Conservation (phyloP, 2,797 vertebrate genomes). For the Ciconia nigra region DNA sequence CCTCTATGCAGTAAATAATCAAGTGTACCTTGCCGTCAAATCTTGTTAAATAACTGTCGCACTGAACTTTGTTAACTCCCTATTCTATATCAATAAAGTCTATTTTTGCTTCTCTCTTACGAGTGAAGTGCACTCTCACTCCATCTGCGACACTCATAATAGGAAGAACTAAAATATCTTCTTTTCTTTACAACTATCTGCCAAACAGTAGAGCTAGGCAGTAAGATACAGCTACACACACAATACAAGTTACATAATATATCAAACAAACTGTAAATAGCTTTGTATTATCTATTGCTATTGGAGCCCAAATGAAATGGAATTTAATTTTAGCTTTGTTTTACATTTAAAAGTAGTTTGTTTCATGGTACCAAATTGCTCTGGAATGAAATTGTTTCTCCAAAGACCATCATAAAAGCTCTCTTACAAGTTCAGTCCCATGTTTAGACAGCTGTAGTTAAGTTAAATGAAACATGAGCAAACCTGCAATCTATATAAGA, state of each 20-base stretch:
- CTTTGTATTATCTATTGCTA: not conserved
- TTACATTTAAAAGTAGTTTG: not conserved
- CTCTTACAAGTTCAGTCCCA: not conserved
- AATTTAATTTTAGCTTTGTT: slow-evolving; percentile 14
- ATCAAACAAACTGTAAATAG: not conserved
- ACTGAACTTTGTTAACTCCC: too few relatives aligned
- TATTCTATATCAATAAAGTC: too few relatives aligned
- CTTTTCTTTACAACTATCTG: not conserved
- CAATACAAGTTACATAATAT: not conserved
- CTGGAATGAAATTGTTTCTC: not conserved
- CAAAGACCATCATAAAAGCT: not conserved
- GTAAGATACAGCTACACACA: not conserved
- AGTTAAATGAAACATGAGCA: slow-evolving; percentile 30
- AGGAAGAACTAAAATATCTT: not conserved
- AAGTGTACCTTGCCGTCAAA: too few relatives aligned
- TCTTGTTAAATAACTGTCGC: too few relatives aligned
- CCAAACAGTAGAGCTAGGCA: not conserved
- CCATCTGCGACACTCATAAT: not conserved
- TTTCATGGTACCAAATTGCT: not conserved
- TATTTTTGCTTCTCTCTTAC: too few relatives aligned
- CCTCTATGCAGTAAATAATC: too few relatives aligned
- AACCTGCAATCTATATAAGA: not conserved
- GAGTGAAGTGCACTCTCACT: too few relatives aligned
- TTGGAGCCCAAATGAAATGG: not conserved
- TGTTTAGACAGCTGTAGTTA: slow-evolving; percentile 4